A percentile compares a stretch with the other conserved stretches of the same genome.
These are phyloP conservation scores for Pissodes strobi DNA, from an alignment of 1,140 invertebrate species.

Conservation along the genomic window DNA sequence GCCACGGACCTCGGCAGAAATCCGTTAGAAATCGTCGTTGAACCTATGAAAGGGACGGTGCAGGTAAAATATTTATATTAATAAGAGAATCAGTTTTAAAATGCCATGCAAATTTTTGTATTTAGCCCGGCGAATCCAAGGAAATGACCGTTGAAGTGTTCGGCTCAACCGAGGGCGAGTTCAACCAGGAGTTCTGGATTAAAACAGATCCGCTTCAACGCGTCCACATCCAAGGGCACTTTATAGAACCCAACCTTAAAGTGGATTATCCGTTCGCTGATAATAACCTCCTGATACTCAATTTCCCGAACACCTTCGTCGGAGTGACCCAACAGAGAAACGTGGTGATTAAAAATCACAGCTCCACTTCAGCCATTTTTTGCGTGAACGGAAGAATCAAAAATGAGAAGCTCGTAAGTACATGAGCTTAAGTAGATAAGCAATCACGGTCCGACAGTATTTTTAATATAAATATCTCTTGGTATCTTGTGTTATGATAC, in stretches of 20 bases:
- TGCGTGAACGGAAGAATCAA: constrained; percentile 22
- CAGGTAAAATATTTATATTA: constrained; percentile 15
- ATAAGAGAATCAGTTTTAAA: no score
- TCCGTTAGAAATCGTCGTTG: constrained; percentile 37
- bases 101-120: not conserved
- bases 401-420: constrained; percentile 29
- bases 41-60: constrained; percentile 40
- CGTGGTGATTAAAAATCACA: constrained; percentile 42
- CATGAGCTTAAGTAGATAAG: no score
- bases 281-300: constrained; percentile 34
- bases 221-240: constrained; percentile 36
- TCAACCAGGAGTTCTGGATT: constrained; percentile 46
- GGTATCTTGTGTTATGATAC: no score
- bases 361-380: constrained; percentile 40
- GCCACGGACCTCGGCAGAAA: constrained; percentile 41
- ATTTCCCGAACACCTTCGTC: constrained; percentile 43
- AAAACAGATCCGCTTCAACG: constrained; percentile 42
- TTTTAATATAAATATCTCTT: no score
- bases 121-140: constrained; percentile 30
- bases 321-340: constrained; percentile 30
- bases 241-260: constrained; percentile 37
- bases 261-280: constrained; percentile 26
- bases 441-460: no score
- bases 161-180: constrained; percentile 33
- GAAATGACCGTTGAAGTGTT: constrained; percentile 40